Conservation (phyloP, 2,888 invertebrate species). For the Drosophila robusta region DNA sequence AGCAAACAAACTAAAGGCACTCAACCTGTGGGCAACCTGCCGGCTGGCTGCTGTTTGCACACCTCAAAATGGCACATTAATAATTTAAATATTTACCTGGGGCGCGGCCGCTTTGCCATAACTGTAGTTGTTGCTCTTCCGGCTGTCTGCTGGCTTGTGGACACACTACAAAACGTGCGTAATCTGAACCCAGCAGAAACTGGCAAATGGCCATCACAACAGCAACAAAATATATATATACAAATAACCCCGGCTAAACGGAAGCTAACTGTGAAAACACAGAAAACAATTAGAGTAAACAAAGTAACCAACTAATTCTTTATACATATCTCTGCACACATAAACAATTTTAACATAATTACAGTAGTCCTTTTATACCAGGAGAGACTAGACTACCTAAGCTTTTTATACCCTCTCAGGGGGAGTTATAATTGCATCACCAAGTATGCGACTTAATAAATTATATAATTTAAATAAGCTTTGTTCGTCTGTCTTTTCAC, state of each 20-base stretch:
- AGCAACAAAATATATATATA: not conserved
- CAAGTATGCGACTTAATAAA: too few species aligned
- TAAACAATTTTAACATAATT: not conserved
- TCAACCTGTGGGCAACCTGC: not conserved
- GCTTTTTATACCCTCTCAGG: too few species aligned
- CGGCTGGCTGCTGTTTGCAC: conserved; percentile 58
- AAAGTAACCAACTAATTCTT: not conserved
- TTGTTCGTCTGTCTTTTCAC: too few species aligned
- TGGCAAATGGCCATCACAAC: conserved; percentile 21
- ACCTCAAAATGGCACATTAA: conserved; percentile 76
- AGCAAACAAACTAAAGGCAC: conserved; percentile 60
- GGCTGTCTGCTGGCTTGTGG: conserved; percentile 1
- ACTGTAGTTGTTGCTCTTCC: conserved; percentile 19
- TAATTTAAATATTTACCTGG: conserved; percentile 75
- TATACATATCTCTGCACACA: not conserved
- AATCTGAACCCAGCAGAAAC: conserved; percentile 46
- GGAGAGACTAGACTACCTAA: too few species aligned
- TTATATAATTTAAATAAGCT: too few species aligned
- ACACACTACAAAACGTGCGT: conserved; percentile 58
- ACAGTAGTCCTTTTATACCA: not conserved
- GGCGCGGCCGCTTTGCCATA: conserved; percentile 15
- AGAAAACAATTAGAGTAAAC: conserved; percentile 6
- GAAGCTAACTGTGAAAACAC: conserved; percentile 2
- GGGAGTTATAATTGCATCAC: too few species aligned
- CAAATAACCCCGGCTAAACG: conserved; percentile 5